Evolutionary conservation across 2,797 vertebrate genomes (phyloP), one percentile per base, ranked within the genome.

Genomic region (Petrocephalus sullivani): DNA sequence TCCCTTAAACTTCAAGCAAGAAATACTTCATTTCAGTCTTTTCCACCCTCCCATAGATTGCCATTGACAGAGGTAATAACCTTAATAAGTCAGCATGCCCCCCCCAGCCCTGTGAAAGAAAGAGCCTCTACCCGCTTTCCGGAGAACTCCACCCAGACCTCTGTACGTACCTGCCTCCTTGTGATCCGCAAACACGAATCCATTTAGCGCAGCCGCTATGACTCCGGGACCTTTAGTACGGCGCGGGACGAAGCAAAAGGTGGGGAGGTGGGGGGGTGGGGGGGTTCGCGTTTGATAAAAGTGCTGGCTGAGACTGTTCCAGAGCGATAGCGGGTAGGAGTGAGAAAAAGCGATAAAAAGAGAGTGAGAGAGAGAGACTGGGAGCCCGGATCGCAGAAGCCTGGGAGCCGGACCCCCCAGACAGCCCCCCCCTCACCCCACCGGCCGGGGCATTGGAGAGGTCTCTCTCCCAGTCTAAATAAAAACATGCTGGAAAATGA

Each of bases 111-210:
- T 28, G 46, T 16, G 60, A 21, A 21, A 5, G 7, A 51, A 33
- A 33, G 46, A 1, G 10, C 16, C 19, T 10, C 14, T 5, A 33
- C 8, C 21, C 16, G 3, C 8, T 23, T 21, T 10, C 21, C 10
- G 60, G 60, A 37, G 51, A 87, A 67, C n/a, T 21, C 16, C 51
- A 21, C 53, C 53, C 12, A 81, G 49, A 61, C 49, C 51, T 1
- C 61, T 0, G 0, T 88, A 95, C 91, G 87, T 94, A 94, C 92
- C 93, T 92, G 90, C 51, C 92, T 92, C 90, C 92, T 94, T 90
- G 91, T 90, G 89, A 93, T 93, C 90, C 89, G 94, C 91, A 96
- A 94, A 91, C 90, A 95, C 28, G 71, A 85, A 91, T 92, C 91
- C 93, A 95, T 94, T 91, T 93, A 92, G 89, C 82, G 33, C 7